phyloP scores from a whole-genome alignment of 2,113 vertebrate genomes.

The Cyprinodon brontotheroides region DNA sequence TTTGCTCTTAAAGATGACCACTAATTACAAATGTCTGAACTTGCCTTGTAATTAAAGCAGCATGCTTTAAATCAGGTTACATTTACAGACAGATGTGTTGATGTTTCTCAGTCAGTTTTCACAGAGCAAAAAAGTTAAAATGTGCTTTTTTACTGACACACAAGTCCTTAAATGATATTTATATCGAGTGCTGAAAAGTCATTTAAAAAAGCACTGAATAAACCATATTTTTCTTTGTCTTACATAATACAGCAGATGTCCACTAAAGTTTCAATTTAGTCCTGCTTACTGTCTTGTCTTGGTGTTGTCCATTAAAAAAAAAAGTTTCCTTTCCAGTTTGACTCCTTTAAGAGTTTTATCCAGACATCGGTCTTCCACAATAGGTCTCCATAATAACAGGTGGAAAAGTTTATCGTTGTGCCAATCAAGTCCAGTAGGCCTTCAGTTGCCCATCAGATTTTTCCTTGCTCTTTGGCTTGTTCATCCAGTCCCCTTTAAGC shows the following conservation, averaged over 20 bases:
- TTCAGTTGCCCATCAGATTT: conserved; percentile 25
- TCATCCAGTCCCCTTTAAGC: conserved; percentile 30
- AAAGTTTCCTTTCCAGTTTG: conserved; percentile 16
- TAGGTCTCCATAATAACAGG: conserved; percentile 37
- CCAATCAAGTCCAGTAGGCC: conserved; percentile 49
- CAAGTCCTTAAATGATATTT: not conserved
- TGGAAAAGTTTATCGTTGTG: conserved; percentile 43
- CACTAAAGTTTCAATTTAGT: conserved; percentile 32
- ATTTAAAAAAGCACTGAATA: not conserved
- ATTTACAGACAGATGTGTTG: conserved; percentile 30
- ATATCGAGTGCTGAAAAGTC: not conserved
- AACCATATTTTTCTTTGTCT: conserved; percentile 28
- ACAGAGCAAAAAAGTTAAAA: not conserved
- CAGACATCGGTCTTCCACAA: conserved; percentile 40
- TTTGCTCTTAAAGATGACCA: conserved; percentile 71
- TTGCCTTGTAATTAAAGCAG: conserved; percentile 76
- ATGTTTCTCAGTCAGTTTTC: conserved; percentile 9
- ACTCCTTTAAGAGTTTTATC: conserved; percentile 28
- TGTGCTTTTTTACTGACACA: not conserved
- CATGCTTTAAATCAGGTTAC: conserved; percentile 55
- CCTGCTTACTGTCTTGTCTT: conserved; percentile 20
- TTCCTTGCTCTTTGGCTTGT: conserved; percentile 34
- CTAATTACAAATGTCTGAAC: conserved; percentile 77
- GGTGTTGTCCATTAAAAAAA: conserved; percentile 35
- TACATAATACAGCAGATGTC: conserved; percentile 23